These are phyloP conservation scores for Pogonocichla stellata DNA, from an alignment of 2,113 vertebrate genomes.

Conservation along the genomic window DNA sequence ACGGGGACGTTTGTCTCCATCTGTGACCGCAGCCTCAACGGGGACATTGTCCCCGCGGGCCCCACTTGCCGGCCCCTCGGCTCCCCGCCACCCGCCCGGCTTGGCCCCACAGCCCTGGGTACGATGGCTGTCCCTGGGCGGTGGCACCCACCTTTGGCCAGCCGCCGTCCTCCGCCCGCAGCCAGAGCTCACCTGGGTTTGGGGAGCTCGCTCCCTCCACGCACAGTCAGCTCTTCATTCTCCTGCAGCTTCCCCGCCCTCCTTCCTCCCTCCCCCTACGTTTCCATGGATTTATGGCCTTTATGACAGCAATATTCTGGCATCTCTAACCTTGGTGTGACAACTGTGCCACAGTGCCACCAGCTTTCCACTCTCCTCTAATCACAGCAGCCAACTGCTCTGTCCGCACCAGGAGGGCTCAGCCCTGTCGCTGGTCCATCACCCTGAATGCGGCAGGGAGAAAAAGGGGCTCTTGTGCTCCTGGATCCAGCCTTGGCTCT, in stretches of 20 bases:
- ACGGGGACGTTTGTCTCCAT: slow-evolving; percentile 29
- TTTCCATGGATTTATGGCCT: not conserved
- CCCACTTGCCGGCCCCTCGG: not conserved
- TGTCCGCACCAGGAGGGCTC: not conserved
- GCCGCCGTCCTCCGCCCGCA: rapidly evolving
- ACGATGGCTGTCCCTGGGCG: rapidly evolving
- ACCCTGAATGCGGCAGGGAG: rapidly evolving
- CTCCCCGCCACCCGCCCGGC: not conserved
- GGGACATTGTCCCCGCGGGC: slow-evolving; percentile 35
- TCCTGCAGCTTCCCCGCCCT: not conserved
- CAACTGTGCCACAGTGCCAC: rapidly evolving
- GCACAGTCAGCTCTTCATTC: not conserved
- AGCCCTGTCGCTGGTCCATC: not conserved
- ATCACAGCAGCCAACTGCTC: rapidly evolving
- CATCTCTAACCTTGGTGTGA: rapidly evolving
- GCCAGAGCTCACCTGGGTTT: not conserved
- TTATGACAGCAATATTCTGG: not conserved
- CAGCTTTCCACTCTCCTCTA: not conserved
- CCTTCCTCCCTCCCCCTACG: not conserved
- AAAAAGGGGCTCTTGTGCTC: not conserved
- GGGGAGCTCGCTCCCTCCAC: rapidly evolving
- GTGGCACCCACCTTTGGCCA: not conserved
- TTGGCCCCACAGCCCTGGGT: not conserved
- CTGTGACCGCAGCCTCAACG: slow-evolving; percentile 10
- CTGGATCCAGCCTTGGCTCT: not conserved